These are phyloP conservation scores for Gavia stellata DNA, from an alignment of 2,113 vertebrate species.

Conservation along the genomic window DNA sequence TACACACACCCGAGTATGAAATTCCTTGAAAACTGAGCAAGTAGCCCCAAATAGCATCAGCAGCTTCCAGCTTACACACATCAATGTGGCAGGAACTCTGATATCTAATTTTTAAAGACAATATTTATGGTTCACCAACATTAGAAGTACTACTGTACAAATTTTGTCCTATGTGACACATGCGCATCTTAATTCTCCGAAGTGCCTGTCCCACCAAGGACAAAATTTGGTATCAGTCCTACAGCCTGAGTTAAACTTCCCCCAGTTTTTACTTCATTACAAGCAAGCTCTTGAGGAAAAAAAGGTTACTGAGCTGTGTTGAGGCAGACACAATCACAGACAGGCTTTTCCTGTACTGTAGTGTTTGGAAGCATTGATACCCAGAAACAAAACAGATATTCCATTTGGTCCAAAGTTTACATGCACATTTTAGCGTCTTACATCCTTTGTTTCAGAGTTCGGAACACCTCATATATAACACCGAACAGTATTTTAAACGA, in stretches of 20 bases:
- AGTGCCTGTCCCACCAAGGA: background rate
- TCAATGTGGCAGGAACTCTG: background rate
- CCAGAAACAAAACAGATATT: background rate
- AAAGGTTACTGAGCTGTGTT: background rate
- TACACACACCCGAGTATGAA: accelerated
- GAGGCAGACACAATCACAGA: background rate
- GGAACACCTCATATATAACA: background rate
- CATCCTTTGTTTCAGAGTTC: background rate
- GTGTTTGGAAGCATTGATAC: background rate
- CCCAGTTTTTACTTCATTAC: background rate
- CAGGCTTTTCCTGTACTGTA: background rate
- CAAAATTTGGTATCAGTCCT: background rate
- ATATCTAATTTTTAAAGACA: background rate
- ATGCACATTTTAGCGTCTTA: background rate
- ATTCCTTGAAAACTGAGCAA: background rate
- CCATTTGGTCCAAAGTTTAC: background rate
- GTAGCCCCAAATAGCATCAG: background rate
- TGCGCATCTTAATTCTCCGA: background rate
- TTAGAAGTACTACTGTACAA: background rate
- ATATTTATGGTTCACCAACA: background rate
- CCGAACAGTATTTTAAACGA: background rate
- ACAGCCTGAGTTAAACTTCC: background rate
- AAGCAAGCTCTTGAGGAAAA: background rate
- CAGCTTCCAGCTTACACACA: background rate
- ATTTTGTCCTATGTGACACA: background rate